Evolutionary conservation across 2,113 vertebrate genomes (phyloP).

Genomic region (Bos taurus): DNA sequence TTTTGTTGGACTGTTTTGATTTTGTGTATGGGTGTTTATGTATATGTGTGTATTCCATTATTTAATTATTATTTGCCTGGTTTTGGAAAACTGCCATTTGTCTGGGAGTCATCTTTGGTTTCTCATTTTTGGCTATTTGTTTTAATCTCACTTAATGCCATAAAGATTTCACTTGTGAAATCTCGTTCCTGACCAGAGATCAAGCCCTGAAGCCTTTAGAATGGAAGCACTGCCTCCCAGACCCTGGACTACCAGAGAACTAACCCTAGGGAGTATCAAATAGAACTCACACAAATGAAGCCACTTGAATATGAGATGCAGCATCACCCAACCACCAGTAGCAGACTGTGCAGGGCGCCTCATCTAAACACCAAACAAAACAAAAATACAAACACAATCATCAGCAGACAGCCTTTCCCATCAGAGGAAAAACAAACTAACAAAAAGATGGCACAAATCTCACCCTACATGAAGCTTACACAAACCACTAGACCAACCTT

Average conservation of each 20-base stretch:
- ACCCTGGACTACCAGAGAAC: background rate
- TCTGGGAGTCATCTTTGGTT: background rate
- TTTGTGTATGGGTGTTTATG: background rate
- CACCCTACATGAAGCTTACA: background rate
- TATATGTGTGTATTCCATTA: background rate
- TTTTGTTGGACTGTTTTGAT: background rate
- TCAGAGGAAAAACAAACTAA: background rate
- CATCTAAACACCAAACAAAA: background rate
- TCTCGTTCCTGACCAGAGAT: background rate
- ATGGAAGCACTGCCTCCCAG: background rate
- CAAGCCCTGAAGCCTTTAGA: background rate
- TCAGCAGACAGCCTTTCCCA: background rate
- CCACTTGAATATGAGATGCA: accelerated
- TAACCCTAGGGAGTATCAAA: background rate
- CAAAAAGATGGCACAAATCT: background rate
- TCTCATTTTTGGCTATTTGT: background rate
- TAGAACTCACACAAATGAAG: background rate
- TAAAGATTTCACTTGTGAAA: background rate
- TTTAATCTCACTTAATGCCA: background rate
- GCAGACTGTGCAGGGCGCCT: background rate
- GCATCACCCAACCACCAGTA: background rate
- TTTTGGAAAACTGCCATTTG: background rate
- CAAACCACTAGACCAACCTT: background rate
- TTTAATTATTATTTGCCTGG: background rate
- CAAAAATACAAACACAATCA: background rate